Percentiles rank a stretch among this genome's conserved stretches.
Conservation (phyloP, 2,113 vertebrate species). For the Corydoras sp. region DNA sequence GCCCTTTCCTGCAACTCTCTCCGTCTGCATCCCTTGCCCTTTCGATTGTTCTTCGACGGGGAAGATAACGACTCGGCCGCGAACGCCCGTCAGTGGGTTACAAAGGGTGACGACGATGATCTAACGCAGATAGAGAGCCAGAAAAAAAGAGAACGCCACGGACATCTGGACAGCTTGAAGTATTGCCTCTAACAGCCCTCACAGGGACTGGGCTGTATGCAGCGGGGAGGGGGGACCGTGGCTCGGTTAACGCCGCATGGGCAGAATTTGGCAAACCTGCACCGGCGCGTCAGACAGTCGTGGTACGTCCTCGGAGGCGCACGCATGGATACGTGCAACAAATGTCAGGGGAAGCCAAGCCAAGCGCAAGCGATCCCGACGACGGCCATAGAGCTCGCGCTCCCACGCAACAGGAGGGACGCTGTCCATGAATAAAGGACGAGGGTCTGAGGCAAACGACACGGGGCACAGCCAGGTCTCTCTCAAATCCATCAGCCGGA, state of each 20-base stretch:
- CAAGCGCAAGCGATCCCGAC: constrained; percentile 18
- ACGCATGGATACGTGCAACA: constrained; percentile 14
- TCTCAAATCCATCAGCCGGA: constrained; percentile 50
- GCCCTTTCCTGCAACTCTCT: neutral
- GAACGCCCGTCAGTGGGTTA: constrained; percentile 10
- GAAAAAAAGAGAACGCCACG: neutral
- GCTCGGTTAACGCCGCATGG: constrained; percentile 30
- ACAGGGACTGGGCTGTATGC: constrained; percentile 2
- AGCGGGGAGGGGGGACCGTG: constrained; percentile 6
- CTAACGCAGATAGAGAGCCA: constrained; percentile 7
- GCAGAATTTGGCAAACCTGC: constrained; percentile 20
- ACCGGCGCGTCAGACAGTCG: constrained; percentile 8
- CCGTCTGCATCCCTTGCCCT: neutral
- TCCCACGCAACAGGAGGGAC: constrained; percentile 20
- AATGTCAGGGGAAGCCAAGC: constrained; percentile 20
- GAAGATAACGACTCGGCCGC: neutral
- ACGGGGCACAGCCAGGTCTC: constrained; percentile 38
- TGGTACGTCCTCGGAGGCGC: too few species aligned
- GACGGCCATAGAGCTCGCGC: constrained; percentile 19
- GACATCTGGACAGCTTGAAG: constrained; percentile 24
- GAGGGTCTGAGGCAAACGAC: neutral
- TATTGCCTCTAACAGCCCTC: constrained; percentile 33
- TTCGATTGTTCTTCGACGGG: neutral
- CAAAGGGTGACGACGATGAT: constrained; percentile 5
- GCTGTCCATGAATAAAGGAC: neutral